Conservation (phyloP, 23 tunicate species). For the Clavelina lepadiformis region DNA sequence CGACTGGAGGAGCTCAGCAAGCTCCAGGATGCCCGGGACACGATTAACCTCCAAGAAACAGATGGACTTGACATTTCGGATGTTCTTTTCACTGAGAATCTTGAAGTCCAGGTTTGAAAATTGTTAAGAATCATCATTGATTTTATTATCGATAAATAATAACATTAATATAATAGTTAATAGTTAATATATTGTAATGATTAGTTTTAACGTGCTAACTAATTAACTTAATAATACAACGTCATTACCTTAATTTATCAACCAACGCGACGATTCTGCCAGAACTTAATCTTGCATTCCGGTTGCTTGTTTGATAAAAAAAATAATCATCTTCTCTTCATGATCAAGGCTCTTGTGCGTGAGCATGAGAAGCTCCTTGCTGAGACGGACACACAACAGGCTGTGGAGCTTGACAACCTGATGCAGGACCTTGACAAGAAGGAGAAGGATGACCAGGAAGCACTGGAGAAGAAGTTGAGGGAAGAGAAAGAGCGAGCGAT, state of each 20-base stretch:
- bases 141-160: too few relatives aligned
- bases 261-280: too few relatives aligned
- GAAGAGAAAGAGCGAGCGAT: constrained; percentile 60
- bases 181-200: not conserved
- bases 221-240: too few relatives aligned
- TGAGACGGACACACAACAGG: constrained; percentile 56
- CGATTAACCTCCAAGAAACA: constrained; percentile 24
- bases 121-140: not conserved
- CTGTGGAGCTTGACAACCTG: constrained; percentile 54
- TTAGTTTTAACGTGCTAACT: not conserved
- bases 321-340: not conserved
- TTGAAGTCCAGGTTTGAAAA: constrained; percentile 59
- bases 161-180: not conserved
- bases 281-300: too few relatives aligned
- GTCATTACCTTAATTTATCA: too few relatives aligned
- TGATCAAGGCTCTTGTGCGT: constrained; percentile 52
- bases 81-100: constrained; percentile 39
- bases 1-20: constrained; percentile 52
- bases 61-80: constrained; percentile 69
- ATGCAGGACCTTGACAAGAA: constrained; percentile 49
- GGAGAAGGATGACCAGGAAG: constrained; percentile 46
- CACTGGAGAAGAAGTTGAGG: constrained; percentile 57
- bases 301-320: not conserved
- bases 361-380: constrained; percentile 64
- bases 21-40: constrained; percentile 38